Evolutionary conservation across 2,888 invertebrate genomes (phyloP), one percentile per base, ranked within the genome.

Genomic region (Drosophila anomelani): DNA sequence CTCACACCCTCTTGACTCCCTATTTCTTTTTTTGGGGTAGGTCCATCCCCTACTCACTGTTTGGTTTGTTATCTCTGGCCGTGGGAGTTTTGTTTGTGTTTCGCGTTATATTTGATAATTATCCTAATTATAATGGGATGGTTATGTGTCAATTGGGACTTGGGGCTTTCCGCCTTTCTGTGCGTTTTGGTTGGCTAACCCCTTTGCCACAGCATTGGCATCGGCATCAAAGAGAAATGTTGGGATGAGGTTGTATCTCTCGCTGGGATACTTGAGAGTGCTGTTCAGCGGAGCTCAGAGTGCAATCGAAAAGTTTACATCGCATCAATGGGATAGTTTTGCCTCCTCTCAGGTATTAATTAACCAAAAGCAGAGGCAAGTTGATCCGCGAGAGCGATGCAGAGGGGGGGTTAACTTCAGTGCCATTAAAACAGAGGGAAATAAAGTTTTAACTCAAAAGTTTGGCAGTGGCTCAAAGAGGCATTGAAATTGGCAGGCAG

Each of bases 221-320:
- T 49, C 32, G 13, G 23, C 41, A 34, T 56, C 67, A 43, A 67
- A 57, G 57, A 15, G 26, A 15, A 20, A 43, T 43, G 62, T 36
- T 17, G 47, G 32, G 44, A 23, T 54, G 60, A 23, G 9, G 36
- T 36, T 53, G 36, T 53, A 36, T 61, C 69, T 69, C 70, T 36
- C 70, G 26, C 26, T 17, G 43, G 44, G 51, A 61, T 61, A 61
- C 71, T 70, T 26, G 64, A 55, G 47, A 61, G 36, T 56, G 47
- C 51, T 46, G 54, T 41, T 56, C 54, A 26, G 9, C 53, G 51
- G 53, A 55, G 41, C 32, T 36, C 34, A 41, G 67, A 60, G 59
- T 49, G 49, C 62, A 62, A 68, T 51, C 61, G 60, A 53, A 83
- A 84, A 81, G 59, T 70, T 84, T 60, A 58, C 60, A 58, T 49